Evolutionary conservation across 2,113 vertebrate species (phyloP), one percentile per base, ranked within the genome.

Genomic region (Elgaria multicarinata): DNA sequence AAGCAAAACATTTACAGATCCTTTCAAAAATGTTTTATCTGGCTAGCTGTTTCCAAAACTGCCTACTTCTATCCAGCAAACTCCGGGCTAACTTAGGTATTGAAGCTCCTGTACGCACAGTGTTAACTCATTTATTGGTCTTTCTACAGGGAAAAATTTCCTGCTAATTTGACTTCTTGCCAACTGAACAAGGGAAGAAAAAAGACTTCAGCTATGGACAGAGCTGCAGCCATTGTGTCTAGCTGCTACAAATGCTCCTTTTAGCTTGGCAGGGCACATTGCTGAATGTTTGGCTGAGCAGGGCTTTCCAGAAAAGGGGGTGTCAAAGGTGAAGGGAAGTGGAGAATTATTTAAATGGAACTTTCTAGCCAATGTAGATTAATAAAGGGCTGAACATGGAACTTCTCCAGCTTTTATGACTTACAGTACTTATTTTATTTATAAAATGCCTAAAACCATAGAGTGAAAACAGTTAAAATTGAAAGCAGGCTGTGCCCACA

Each of bases 141-240:
- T 80, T 87, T 66, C 86, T 87, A 66, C 24, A 87, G 67, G 67
- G 86, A 87, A 64, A 87, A 55, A 71, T 87, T 87, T 87, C 76
- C 86, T 84, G 42, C 64, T 39, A 53, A 53, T 66, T 80, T 87
- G 76, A 79, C 33, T 66, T 87, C 44, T 69, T 87, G 86, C 76
- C 77, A 87, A 33, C 3, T 12, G 71, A 46, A 31, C 39, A 8
- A 20, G 14, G 42, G 58, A 66, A 42, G 75, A 31, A 33, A n/a
- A 66, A 58, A 64, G 26, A 36, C 44, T 66, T 62, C n/a, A 42
- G 62, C 53, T 53, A 67, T 67, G 33, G 81, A 14, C 81, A 83
- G 78, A 50, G 39, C 24, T 64, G 44, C 71, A 89, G 55, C 78
- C 87, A 87, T 87, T 83, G 58, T 89, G 87, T 89, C 87, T 88